Evolutionary conservation across 2,113 vertebrate genomes (phyloP).

Genomic region (Martes martes): DNA sequence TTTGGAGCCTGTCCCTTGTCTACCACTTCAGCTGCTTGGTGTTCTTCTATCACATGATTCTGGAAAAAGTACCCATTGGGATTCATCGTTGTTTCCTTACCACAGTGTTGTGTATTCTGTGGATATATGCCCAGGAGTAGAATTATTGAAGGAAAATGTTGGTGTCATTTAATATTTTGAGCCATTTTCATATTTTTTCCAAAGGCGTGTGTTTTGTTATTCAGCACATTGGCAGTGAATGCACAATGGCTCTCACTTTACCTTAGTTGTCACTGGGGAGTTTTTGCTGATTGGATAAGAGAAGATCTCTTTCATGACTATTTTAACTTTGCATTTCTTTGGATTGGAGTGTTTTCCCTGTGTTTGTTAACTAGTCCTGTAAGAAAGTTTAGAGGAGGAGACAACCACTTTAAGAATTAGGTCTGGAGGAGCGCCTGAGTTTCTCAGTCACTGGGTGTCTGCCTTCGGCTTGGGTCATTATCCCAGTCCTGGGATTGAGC

Average conservation of each 20-base stretch:
- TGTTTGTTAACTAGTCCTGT: not conserved
- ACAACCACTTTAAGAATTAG: not conserved
- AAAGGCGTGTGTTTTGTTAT: not conserved
- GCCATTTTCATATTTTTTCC: not conserved
- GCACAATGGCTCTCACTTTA: not conserved
- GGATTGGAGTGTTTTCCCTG: not conserved
- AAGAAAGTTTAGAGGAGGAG: not conserved
- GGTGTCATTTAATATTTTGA: not conserved
- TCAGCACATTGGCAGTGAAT: not conserved
- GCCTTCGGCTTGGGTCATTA: too few relatives aligned
- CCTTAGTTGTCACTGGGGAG: not conserved
- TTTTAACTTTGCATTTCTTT: not conserved
- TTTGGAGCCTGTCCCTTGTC: not conserved
- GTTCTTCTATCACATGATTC: not conserved
- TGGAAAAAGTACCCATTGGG: not conserved
- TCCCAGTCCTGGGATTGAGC: too few relatives aligned
- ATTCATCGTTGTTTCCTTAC: not conserved
- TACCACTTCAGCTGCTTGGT: not conserved
- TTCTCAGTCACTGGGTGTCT: too few relatives aligned
- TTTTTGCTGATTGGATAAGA: not conserved
- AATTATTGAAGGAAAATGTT: not conserved
- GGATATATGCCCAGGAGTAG: not conserved
- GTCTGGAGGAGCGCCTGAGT: not conserved
- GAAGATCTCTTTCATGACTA: not conserved
- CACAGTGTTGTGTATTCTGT: not conserved